Percentiles rank a stretch among this genome's conserved stretches.
phyloP scores from a whole-genome alignment of 2,888 invertebrate species.

The Cataglyphis cursor region DNA sequence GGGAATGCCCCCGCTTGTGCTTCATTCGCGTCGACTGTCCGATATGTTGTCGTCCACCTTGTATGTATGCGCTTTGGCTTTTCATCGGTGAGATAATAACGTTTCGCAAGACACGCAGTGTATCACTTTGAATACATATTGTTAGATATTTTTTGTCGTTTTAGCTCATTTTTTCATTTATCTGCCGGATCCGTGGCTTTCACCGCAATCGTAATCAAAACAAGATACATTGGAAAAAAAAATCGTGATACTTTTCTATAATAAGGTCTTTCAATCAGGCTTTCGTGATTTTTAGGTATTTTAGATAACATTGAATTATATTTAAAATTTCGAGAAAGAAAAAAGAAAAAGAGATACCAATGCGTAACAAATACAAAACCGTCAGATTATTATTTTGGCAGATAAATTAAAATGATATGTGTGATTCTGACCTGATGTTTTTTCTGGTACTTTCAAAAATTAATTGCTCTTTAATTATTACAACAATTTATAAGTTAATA shows the following conservation, averaged over 20 bases:
- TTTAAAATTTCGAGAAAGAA: neutral
- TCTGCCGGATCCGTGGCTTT: neutral
- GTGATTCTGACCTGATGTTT: neutral
- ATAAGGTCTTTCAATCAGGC: neutral
- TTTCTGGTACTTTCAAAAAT: neutral
- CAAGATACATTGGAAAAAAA: neutral
- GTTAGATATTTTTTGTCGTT: neutral
- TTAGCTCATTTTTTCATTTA: neutral
- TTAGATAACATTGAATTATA: neutral
- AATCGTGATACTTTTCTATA: constrained; percentile 4
- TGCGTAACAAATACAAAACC: neutral
- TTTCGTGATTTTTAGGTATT: neutral
- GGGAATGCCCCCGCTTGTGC: constrained; percentile 71
- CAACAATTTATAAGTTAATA: neutral
- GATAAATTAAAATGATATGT: neutral
- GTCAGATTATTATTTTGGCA: neutral
- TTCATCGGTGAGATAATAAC: constrained; percentile 16
- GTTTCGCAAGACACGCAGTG: neutral
- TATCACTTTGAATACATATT: neutral
- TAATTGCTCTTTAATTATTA: neutral
- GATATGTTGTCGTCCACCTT: constrained; percentile 59
- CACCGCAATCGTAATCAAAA: neutral
- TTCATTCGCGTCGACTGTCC: constrained; percentile 63
- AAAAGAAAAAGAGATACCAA: neutral
- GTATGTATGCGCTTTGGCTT: constrained; percentile 18